These are phyloP conservation scores for Gymnothorax javanicus DNA, from an alignment of 2,797 vertebrate genomes.

Conservation along the genomic window DNA sequence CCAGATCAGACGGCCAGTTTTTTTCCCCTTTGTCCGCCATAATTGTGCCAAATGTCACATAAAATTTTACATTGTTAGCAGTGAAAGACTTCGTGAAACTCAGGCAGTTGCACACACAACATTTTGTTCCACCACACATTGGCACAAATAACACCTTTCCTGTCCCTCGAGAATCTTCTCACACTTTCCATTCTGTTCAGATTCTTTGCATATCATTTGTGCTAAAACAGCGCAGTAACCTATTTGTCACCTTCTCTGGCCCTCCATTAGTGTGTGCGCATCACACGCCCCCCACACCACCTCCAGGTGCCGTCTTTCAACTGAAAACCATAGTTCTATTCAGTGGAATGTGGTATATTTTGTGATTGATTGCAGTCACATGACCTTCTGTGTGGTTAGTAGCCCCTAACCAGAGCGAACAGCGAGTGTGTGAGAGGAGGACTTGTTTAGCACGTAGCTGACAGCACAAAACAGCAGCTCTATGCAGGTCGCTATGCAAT, in stretches of 20 bases:
- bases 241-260: conserved; percentile 51
- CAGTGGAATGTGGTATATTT: conserved; percentile 14
- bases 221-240: conserved; percentile 67
- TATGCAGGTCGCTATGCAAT: conserved; percentile 19
- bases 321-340: not conserved
- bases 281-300: not conserved
- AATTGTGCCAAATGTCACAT: conserved; percentile 13
- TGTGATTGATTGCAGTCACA: conserved; percentile 45
- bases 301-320: not conserved
- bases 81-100: conserved; percentile 15
- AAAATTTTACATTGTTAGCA: not conserved
- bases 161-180: conserved; percentile 38
- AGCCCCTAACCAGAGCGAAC: conserved; percentile 43
- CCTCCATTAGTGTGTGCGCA: conserved; percentile 35
- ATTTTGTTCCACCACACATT: not conserved
- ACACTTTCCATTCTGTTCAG: conserved; percentile 66
- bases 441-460: conserved; percentile 30
- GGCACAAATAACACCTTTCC: not conserved
- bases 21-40: not conserved
- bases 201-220: conserved; percentile 64
- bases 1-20: not conserved
- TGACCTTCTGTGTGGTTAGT: conserved; percentile 48
- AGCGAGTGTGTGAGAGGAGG: conserved; percentile 13
- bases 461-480: conserved; percentile 52
- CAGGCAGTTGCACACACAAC: conserved; percentile 7